These are phyloP conservation scores for Chromis chromis DNA, from an alignment of 2,797 vertebrate species.

Conservation along the genomic window DNA sequence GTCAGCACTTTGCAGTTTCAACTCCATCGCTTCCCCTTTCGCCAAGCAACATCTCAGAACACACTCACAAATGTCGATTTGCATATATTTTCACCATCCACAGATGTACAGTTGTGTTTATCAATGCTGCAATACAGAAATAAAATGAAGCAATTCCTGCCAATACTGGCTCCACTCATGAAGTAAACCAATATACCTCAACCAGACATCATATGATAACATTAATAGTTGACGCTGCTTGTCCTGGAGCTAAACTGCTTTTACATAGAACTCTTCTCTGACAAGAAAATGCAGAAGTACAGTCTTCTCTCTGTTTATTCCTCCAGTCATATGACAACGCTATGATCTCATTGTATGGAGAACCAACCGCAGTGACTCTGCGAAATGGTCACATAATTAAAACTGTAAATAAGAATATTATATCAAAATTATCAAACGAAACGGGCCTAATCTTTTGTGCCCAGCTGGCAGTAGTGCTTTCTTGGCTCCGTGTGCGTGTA, in stretches of 20 bases:
- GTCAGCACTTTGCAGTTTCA: constrained; percentile 79
- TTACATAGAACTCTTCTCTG: constrained; percentile 13
- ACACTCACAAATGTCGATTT: constrained; percentile 38
- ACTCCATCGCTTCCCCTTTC: constrained; percentile 72
- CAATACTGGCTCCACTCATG: not conserved
- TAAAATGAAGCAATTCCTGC: constrained; percentile 4
- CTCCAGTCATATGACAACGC: constrained; percentile 21
- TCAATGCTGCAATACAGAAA: constrained; percentile 11
- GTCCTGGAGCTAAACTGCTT: constrained; percentile 27
- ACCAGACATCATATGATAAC: constrained; percentile 26
- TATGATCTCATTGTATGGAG: constrained; percentile 9
- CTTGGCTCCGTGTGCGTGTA: constrained; percentile 42
- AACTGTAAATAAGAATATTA: constrained; percentile 60
- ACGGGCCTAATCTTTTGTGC: constrained; percentile 53
- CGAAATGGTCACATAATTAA: constrained; percentile 54
- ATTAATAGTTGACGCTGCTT: constrained; percentile 39
- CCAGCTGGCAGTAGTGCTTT: constrained; percentile 39
- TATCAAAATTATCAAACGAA: constrained; percentile 62
- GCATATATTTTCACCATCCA: constrained; percentile 29
- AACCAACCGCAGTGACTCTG: constrained; percentile 3
- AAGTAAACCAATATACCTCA: constrained; percentile 14
- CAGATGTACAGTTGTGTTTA: constrained; percentile 27
- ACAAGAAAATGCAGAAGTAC: constrained; percentile 9
- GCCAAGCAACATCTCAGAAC: constrained; percentile 29
- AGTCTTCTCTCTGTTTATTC: constrained; percentile 9